Base-by-base conservation (phyloP, 2,797 vertebrate species). In the Molossus alvarezi region DNA sequence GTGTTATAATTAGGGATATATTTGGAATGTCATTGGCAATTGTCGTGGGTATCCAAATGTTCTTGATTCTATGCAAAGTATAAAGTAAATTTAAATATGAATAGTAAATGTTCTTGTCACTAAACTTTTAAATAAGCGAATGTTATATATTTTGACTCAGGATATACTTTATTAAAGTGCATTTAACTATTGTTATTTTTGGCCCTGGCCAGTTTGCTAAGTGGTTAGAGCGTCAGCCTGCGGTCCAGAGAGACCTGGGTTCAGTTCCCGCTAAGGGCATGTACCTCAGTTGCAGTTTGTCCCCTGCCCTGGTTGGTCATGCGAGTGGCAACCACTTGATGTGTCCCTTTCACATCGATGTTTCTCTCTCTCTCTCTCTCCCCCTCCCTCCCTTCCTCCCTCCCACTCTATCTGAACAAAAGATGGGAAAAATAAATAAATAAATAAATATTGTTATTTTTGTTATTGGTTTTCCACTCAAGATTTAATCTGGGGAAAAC, bases 11-110 rank as follows among this genome's bases (percentile, higher is more conserved):
- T 96, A 77, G 45, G 13, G 4, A 3, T 65, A 25, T 76, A 91
- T 84, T n/a, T 91, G 67, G 17, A 90, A 93, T 93, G 29, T 82
- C 13, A 20, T 88, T 95, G 95, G 82, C 14, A 90, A 60, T 9
- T 79, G 65, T 72, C 77, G 14, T 96, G 81, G 72, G 51, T 91
- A 79, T 29, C 20, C 48, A 91, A 94, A 75, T 88, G 58, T 85
- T 86, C 67, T 85, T 93, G 29, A 92, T 12, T 89, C n/a, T 60
- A 60, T 23, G 25, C 7, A 95, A 80, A 55, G 73, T 45, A 53
- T 53, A 83, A 89, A 93, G n/a, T 37, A 94, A 75, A 90, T 73
- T 84, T 8, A 45, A 83, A 72, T 2, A 5, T 77, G 33, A 87
- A 80, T 84, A 41, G 13, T 27, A 94, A 87, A 73, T 69, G 7